Base-by-base conservation (phyloP, 2,888 invertebrate species). In the Ectemnius cavifrons region DNA sequence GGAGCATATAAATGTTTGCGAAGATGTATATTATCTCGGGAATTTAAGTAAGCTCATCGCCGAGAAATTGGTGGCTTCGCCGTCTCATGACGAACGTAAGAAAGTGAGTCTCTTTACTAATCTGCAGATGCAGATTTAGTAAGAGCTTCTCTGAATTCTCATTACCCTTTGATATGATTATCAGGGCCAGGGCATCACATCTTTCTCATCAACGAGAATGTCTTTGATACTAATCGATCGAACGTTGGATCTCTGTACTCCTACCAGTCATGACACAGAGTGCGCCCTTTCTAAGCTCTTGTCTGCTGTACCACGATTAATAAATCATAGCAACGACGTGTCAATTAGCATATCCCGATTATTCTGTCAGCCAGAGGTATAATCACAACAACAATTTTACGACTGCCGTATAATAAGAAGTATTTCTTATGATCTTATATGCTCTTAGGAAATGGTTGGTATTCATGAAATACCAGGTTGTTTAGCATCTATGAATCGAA, bases 1-100 rank as follows among this genome's bases (percentile, higher is more conserved):
- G 74, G 92, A 93, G 45, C 92, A 93, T 16, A 91, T 95, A 89
- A 92, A 93, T 79, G 91, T 94, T 6, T 93, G 92, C 74, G 95
- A 95, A 82, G 95, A 95, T 85, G 91, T 94, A 27, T 95, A 92
- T 84, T 93, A 93, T 63, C 89, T 95, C 84, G 95, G 95, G 3
- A 91, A 92, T 37, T 93, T 93, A 60, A 94, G 95, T 85, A 92
- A 93, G 14, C 90, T 94, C 57, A 86, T 95, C 23, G 87, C 88
- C 6, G 85, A 88, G 20, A 84, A 84, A 78, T 83, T 89, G 45
- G 82, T 88, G 67, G 85, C 73, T 67, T 84, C 87, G 45, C 77
- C 80, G 1, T 79, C 80, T 8, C 85, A 86, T 27, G 61, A 83
- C 90, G 82, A 92, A 91, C 52, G 93, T 91, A 68, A 93, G 92